Evolutionary conservation across 2,113 vertebrate genomes (phyloP).

Genomic region (Phylloscopus trochilus): DNA sequence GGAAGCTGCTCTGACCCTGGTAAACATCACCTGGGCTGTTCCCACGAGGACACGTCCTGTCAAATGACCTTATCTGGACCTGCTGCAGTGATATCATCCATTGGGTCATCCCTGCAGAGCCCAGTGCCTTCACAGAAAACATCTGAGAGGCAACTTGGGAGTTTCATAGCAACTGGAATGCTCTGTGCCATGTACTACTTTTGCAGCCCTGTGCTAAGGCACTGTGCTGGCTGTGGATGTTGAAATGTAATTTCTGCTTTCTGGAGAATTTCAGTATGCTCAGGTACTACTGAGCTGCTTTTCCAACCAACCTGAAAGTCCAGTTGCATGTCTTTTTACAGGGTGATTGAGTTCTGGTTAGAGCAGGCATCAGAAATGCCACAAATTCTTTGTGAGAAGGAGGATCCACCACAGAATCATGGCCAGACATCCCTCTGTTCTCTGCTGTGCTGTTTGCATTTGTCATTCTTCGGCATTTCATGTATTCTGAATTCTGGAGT

Average conservation of each 20-base stretch:
- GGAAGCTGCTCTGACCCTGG: neutral
- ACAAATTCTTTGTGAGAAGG: neutral
- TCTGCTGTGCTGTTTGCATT: neutral
- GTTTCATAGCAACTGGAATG: neutral
- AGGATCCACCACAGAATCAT: neutral
- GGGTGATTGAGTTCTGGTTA: neutral
- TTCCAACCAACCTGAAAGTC: neutral
- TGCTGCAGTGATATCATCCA: neutral
- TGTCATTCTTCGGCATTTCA: neutral
- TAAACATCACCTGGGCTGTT: neutral
- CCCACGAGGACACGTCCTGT: neutral
- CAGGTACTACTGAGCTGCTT: neutral
- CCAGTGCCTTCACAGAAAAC: neutral
- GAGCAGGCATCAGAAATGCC: neutral
- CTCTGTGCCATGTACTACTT: rapidly evolving
- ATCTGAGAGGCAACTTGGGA: neutral
- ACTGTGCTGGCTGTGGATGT: neutral
- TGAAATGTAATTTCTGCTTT: neutral
- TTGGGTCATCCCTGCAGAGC: neutral
- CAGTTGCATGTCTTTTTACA: neutral
- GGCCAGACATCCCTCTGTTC: neutral
- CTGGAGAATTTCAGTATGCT: neutral
- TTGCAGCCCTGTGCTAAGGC: neutral
- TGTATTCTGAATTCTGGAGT: neutral
- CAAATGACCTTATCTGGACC: neutral